These are phyloP conservation scores for Dryobates pubescens DNA, from an alignment of 2,797 vertebrate species.

Conservation along the genomic window DNA sequence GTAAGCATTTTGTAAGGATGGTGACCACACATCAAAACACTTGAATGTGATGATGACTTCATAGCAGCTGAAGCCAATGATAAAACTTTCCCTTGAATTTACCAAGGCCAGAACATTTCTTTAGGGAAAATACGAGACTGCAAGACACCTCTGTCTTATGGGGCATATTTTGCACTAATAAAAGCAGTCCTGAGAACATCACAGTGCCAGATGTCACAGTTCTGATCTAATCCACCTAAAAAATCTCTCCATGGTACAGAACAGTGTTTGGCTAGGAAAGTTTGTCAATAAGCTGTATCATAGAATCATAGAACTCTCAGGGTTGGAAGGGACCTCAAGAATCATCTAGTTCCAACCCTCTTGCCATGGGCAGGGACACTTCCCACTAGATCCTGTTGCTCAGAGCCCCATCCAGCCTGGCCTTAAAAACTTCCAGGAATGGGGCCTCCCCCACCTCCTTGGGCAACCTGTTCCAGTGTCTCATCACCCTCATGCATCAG, in stretches of 20 bases:
- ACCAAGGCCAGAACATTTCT: background rate
- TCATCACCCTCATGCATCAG: background rate
- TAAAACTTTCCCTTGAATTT: background rate
- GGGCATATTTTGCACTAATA: background rate
- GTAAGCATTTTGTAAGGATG: background rate
- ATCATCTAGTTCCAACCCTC: too few species aligned
- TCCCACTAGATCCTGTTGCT: too few species aligned
- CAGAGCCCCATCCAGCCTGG: too few species aligned
- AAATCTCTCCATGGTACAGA: background rate
- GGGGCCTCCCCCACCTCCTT: too few species aligned
- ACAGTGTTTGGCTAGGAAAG: background rate
- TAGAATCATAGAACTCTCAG: too few species aligned
- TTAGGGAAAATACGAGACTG: background rate
- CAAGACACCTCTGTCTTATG: background rate
- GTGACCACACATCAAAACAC: background rate
- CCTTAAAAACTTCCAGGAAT: too few species aligned
- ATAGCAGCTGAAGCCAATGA: background rate
- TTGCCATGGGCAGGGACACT: too few species aligned
- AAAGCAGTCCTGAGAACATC: background rate
- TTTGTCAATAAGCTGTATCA: background rate
- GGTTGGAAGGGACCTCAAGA: too few species aligned
- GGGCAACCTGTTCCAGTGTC: too few species aligned
- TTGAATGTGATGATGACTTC: background rate
- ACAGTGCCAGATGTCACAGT: background rate
- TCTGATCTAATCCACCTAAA: background rate